Base-by-base conservation (phyloP, 2,888 invertebrate genomes). In the Epirrhoe alternata region DNA sequence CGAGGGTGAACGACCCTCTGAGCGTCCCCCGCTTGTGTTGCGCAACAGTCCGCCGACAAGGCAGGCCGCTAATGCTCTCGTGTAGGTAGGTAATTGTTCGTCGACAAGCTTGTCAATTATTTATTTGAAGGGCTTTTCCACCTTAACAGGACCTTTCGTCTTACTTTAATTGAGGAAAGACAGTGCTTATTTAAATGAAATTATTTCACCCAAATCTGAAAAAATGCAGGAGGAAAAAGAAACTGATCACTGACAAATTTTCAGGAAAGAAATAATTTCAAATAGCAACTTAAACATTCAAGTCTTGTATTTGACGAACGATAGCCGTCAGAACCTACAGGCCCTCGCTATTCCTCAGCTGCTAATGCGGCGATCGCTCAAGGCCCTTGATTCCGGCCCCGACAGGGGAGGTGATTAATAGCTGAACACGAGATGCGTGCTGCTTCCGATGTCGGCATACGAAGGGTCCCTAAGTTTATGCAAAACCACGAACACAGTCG, bases 1-100 rank as follows among this genome's bases (percentile, higher is more conserved):
- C 52, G 77, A 74, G 84, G 87, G 86, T 86, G 83, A 86, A 84
- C 83, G 84, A 83, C 86, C 87, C 85, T 76, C 77, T 33, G 53
- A 54, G 61, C 69, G 73, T 56, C 71, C 70, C 75, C 66, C 69
- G 66, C 51, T 71, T 71, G 69, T 80, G 84, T 85, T 84, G 76
- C 79, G 82, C 82, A 84, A 82, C 64, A 75, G 77, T 72, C 77
- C 72, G 77, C 72, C 81, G 80, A 79, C 81, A 81, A 81, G 81
- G 76, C 79, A 79, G 54, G 66, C 66, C 60, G 68, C 35, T 71
- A 71, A 71, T 62, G 57, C 63, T 42, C 51, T 62, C 66, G 47
- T 65, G n/a, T n/a, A n/a, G n/a, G n/a, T n/a, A 24, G 24, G 71
- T 72, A 64, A 72, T 68, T 71, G 69, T 47, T 62, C 47, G 50